phyloP scores from a whole-genome alignment of 1,140 invertebrate genomes.

The Wasmannia auropunctata region DNA sequence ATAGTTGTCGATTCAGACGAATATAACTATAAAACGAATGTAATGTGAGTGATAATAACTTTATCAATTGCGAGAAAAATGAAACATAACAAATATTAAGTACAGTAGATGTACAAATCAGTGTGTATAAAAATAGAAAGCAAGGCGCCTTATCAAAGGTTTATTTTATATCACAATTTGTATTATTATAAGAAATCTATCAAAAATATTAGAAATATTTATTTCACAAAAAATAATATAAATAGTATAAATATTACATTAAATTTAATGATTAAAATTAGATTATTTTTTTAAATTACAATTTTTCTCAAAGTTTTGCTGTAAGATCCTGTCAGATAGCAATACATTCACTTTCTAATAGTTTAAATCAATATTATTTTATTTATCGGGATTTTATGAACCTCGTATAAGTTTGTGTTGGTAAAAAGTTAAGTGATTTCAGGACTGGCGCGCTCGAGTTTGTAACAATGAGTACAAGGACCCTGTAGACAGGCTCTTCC shows the following conservation, averaged over 20 bases:
- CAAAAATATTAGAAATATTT: background rate
- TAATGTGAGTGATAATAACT: background rate
- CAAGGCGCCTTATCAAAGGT: background rate
- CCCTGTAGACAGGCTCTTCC: constrained; percentile 32
- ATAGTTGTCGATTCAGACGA: background rate
- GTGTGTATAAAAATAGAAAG: background rate
- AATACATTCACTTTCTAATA: background rate
- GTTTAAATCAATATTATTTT: background rate
- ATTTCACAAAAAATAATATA: background rate
- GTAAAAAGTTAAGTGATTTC: background rate
- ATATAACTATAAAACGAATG: background rate
- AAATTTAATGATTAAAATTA: background rate
- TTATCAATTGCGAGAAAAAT: background rate
- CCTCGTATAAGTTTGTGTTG: background rate
- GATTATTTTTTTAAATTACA: background rate
- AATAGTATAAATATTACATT: background rate
- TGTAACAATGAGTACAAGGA: constrained; percentile 6
- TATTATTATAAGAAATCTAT: background rate
- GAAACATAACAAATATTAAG: background rate
- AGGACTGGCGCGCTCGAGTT: background rate
- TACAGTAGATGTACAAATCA: background rate
- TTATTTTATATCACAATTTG: background rate
- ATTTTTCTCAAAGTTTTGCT: background rate
- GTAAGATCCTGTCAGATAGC: background rate
- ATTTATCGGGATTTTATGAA: background rate